Percentiles rank a stretch among this genome's conserved stretches.
These are phyloP conservation scores for Napeogenes inachia DNA, from an alignment of 2,888 invertebrate species.

Conservation along the genomic window DNA sequence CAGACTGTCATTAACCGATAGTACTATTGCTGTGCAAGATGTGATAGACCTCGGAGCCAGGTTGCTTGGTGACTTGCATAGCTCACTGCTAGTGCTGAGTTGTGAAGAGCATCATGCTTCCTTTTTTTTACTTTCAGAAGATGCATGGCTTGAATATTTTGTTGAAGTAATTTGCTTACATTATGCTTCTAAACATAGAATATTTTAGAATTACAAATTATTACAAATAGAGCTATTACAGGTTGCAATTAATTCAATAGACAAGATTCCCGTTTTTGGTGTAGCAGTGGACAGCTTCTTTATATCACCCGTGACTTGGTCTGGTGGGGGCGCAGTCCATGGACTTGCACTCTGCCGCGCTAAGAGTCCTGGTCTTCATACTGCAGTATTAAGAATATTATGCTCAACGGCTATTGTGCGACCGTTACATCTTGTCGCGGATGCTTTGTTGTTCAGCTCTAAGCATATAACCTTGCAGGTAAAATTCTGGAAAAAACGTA, in stretches of 20 bases:
- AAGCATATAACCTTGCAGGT: slow-evolving; percentile 51
- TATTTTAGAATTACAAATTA: neutral
- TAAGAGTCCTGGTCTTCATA: slow-evolving; percentile 40
- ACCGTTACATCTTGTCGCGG: slow-evolving; percentile 50
- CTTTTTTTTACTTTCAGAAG: slow-evolving; percentile 58
- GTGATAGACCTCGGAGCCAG: slow-evolving; percentile 57
- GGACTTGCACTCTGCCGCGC: slow-evolving; percentile 47
- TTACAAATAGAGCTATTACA: neutral
- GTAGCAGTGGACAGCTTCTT: slow-evolving; percentile 43
- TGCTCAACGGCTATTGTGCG: slow-evolving; percentile 48
- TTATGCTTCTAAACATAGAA: too few species aligned
- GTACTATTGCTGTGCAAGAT: slow-evolving; percentile 29
- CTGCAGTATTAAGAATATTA: slow-evolving; percentile 42
- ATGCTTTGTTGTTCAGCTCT: slow-evolving; percentile 45
- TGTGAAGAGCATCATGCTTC: slow-evolving; percentile 44
- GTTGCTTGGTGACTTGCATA: slow-evolving; percentile 56
- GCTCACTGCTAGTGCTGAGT: slow-evolving; percentile 38
- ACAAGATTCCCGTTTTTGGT: slow-evolving; percentile 24
- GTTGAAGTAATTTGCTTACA: slow-evolving; percentile 42
- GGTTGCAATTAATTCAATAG: slow-evolving; percentile 1
- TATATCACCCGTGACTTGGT: slow-evolving; percentile 48
- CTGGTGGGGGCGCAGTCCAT: slow-evolving; percentile 39
- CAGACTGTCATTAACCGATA: neutral
- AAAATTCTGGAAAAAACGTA: neutral
- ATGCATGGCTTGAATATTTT: slow-evolving; percentile 48